Base-by-base conservation (phyloP, 2,113 vertebrate species). In the Sinocyclocheilus anshuiensis region DNA sequence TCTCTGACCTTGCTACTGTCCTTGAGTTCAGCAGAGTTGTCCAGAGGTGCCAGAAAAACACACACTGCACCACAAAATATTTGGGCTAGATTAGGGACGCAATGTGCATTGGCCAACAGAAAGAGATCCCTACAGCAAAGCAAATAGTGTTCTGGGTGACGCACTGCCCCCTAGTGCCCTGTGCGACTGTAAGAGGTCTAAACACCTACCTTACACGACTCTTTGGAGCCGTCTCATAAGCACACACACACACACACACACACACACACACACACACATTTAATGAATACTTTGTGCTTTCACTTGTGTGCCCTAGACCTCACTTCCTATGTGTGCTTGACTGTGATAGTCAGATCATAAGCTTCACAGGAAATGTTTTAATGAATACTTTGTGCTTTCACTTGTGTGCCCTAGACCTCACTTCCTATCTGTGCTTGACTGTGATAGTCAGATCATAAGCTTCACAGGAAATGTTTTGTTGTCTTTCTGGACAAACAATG, bases 381-480 rank as follows among this genome's bases (percentile, higher is more conserved):
- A 76, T 78, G 29, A 45, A 22, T 42, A 15, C 42, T 18, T 78
- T 50, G 20, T 72, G 61, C 45, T 63, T 26, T 82, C 63, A 69
- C 22, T 75, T 79, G 80, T 77, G 33, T 86, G 69, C 42, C 81
- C 80, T 71, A 29, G 84, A 81, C 71, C 82, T 87, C 59, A 83
- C 36, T 67, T 86, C 76, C 76, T 84, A 48, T 29, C 36, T 48
- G 76, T 86, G 71, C 18, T 63, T 71, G 36, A 71, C 65, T 86
- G 65, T 85, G 78, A 86, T 53, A 36, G 55, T 72, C 39, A 45
- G 84, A 84, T 61, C 83, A 26, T 59, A 63, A 20, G n/a, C 84
- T 57, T 86, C 69, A 87, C 83, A 92, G 91, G 92, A 93, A 93
- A 94, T 92, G 92, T 93, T 92, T 22, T 94, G 89, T 90, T 91